Conservation (phyloP, 1,140 invertebrate species). For the Drosophila ficusphila region DNA sequence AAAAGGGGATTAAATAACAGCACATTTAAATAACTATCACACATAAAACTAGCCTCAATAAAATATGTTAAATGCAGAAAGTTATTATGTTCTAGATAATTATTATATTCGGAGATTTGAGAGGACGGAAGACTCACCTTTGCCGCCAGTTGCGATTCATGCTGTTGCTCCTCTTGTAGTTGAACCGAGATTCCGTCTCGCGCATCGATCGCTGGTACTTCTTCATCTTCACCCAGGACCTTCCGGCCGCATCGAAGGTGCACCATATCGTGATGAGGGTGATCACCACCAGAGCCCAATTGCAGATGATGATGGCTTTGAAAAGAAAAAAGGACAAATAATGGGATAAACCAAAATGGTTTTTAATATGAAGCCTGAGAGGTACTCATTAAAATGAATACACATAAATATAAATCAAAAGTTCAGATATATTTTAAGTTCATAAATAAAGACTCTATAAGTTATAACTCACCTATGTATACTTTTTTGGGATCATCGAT, state of each 20-base stretch:
- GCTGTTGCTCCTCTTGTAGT: constrained; percentile 92
- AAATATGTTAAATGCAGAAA: too few relatives aligned
- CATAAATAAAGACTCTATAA: too few relatives aligned
- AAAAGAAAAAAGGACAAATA: background rate
- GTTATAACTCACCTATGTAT: constrained; percentile 91
- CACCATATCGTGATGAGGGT: constrained; percentile 94
- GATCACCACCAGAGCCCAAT: constrained; percentile 90
- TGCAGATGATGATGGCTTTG: constrained; percentile 91
- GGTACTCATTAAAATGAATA: too few relatives aligned
- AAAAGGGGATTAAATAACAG: background rate
- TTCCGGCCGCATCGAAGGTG: constrained; percentile 93
- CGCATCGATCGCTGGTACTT: constrained; percentile 93
- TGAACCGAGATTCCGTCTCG: constrained; percentile 89
- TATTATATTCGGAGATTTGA: too few relatives aligned
- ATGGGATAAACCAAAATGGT: too few relatives aligned
- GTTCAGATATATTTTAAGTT: too few relatives aligned
- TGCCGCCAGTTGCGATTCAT: constrained; percentile 94
- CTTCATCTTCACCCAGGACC: constrained; percentile 98
- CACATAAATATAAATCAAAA: too few relatives aligned
- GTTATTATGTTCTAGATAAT: too few relatives aligned
- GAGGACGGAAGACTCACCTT: constrained; percentile 86
- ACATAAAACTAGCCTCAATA: too few relatives aligned
- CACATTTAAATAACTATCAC: too few relatives aligned
- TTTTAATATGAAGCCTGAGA: too few relatives aligned
- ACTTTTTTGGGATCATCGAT: constrained; percentile 89